These are phyloP conservation scores for Psilopsiagon aurifrons DNA, from an alignment of 2,113 vertebrate genomes.

Conservation along the genomic window DNA sequence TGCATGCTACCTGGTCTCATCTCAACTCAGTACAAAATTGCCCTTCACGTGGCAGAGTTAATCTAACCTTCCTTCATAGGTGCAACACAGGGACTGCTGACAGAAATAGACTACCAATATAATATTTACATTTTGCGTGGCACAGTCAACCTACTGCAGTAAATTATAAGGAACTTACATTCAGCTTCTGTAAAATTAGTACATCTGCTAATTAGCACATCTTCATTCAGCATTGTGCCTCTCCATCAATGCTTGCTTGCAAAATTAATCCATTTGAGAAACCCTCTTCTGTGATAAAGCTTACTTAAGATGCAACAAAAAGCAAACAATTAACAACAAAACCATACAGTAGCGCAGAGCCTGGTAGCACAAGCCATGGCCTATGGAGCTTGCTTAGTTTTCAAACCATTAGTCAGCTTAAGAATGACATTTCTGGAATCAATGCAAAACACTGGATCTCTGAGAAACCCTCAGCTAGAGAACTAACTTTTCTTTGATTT, in stretches of 20 bases:
- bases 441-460: background rate
- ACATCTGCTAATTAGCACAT: background rate
- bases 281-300: background rate
- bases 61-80: background rate
- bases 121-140: background rate
- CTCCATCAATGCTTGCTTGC: background rate
- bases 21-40: background rate
- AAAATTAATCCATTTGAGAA: conserved; percentile 9
- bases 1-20: background rate
- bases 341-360: background rate
- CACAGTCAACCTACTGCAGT: background rate
- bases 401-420: background rate
- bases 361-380: conserved; percentile 17
- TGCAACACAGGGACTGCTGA: background rate
- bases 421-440: background rate
- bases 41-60: background rate
- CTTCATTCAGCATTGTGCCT: background rate
- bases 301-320: conserved; percentile 9
- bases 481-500: background rate
- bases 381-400: background rate
- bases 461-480: background rate
- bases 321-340: conserved; percentile 54
- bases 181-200: background rate
- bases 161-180: background rate
- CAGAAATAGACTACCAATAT: background rate